A percentile compares a stretch with the other conserved stretches of the same genome.
Evolutionary conservation across 2,888 invertebrate genomes (phyloP).

Genomic region (Muscina levida): DNA sequence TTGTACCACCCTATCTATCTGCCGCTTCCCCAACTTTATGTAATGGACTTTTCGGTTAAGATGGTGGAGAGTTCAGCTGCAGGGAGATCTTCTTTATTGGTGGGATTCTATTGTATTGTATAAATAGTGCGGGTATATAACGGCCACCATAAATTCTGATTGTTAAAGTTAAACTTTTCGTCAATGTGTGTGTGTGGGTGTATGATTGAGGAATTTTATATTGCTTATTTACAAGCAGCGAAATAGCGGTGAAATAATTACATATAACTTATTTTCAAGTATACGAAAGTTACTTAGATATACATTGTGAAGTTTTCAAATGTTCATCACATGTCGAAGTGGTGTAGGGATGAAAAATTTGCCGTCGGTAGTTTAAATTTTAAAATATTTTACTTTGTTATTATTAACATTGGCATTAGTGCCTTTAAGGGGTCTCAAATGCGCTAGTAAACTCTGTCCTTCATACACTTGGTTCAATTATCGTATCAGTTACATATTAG

Average conservation of each 20-base stretch:
- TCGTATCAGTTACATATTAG: too few relatives aligned
- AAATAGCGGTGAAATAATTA: not conserved
- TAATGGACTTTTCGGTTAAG: too few relatives aligned
- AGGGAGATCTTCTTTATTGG: constrained; percentile 7
- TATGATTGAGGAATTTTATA: constrained; percentile 6
- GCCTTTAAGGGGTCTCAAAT: too few relatives aligned
- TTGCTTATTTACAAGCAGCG: not conserved
- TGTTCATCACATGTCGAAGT: not conserved
- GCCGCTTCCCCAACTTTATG: too few relatives aligned
- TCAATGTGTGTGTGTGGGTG: too few relatives aligned
- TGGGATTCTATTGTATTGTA: constrained; percentile 19
- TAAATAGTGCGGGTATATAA: not conserved
- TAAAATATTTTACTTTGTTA: not conserved
- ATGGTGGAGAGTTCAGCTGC: not conserved
- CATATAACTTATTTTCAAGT: constrained; percentile 30
- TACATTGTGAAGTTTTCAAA: too few relatives aligned
- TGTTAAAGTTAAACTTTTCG: constrained; percentile 13
- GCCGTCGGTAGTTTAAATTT: not conserved
- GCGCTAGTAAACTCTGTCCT: too few relatives aligned
- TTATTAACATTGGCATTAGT: too few relatives aligned
- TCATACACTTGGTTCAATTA: too few relatives aligned
- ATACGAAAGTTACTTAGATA: constrained; percentile 11
- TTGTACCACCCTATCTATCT: not conserved
- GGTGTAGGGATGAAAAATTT: not conserved
- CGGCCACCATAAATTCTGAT: not conserved